A percentile compares a stretch with the other conserved stretches of the same genome.
phyloP scores from a whole-genome alignment of 2,888 invertebrate species.

The Seira ritae region DNA sequence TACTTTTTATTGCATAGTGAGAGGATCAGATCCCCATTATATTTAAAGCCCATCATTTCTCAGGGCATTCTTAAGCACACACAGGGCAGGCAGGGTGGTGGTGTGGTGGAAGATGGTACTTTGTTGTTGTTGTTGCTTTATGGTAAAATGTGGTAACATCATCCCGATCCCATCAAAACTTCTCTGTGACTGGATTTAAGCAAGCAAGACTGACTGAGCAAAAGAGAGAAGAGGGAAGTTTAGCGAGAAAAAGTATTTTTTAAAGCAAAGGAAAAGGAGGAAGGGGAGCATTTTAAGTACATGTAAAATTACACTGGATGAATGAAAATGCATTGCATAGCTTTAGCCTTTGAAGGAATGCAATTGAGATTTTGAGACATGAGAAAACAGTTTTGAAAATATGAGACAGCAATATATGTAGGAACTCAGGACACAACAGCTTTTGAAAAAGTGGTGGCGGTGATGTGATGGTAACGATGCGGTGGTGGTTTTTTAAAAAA shows the following conservation, averaged over 20 bases:
- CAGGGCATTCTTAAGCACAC: neutral
- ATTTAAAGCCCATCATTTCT: neutral
- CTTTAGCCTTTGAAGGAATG: too few species aligned
- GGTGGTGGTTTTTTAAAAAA: slow-evolving; percentile 47
- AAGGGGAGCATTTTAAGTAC: slow-evolving; percentile 56
- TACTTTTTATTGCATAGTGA: slow-evolving; percentile 38
- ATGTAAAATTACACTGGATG: too few species aligned
- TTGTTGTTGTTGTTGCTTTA: slow-evolving; percentile 19
- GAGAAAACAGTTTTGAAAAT: too few species aligned
- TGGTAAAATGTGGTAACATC: slow-evolving; percentile 44
- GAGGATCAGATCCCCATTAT: neutral
- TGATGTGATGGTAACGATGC: neutral
- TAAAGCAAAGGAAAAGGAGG: slow-evolving; percentile 25
- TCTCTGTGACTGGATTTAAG: neutral
- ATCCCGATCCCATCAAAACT: too few species aligned
- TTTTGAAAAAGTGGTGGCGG: slow-evolving; percentile 25
- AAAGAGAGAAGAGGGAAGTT: slow-evolving; percentile 38
- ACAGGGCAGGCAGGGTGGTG: slow-evolving; percentile 10
- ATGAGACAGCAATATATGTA: too few species aligned
- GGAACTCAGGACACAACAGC: too few species aligned
- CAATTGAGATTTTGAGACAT: too few species aligned
- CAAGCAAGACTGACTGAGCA: slow-evolving; percentile 21
- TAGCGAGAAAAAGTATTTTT: slow-evolving; percentile 43
- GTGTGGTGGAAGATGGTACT: slow-evolving; percentile 52
- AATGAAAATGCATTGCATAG: too few species aligned